Percentiles rank a stretch among this genome's conserved stretches.
Conservation (phyloP, 2,888 invertebrate genomes). For the Ganaspis brasiliensis region DNA sequence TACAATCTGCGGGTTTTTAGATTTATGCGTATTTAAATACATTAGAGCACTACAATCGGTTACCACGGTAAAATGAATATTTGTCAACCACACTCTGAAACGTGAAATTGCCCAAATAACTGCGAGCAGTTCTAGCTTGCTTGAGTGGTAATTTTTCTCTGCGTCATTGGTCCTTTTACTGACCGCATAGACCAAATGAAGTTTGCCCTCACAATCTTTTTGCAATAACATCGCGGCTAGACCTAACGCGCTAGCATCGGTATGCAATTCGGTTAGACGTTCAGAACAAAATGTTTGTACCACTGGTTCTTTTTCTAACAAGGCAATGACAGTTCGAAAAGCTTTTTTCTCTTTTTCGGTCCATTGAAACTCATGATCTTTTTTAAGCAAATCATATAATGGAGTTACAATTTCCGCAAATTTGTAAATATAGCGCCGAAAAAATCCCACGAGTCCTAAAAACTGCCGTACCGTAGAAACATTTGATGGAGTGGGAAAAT, state of each 20-base stretch:
- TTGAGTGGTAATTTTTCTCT: slow-evolving; percentile 59
- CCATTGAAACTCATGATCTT: background rate
- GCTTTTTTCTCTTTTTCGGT: background rate
- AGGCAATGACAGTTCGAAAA: background rate
- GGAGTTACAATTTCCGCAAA: background rate
- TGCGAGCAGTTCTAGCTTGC: slow-evolving; percentile 67
- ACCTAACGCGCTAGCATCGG: slow-evolving; percentile 2
- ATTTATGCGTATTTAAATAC: background rate
- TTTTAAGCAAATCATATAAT: background rate
- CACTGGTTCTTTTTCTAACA: background rate
- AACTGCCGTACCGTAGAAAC: background rate
- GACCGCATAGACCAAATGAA: slow-evolving; percentile 50
- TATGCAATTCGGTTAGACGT: slow-evolving; percentile 39
- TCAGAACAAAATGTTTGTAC: background rate
- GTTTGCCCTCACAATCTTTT: background rate
- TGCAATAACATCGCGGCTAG: background rate
- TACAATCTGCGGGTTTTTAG: background rate
- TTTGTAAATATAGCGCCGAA: background rate
- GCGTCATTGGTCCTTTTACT: slow-evolving; percentile 67
- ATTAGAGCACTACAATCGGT: background rate
- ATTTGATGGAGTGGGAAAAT: background rate
- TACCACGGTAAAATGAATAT: background rate
- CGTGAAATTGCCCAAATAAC: slow-evolving; percentile 56
- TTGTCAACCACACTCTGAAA: slow-evolving; percentile 41
- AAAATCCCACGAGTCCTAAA: background rate